A percentile compares a stretch with the other conserved stretches of the same genome.
These are phyloP conservation scores for Chironomus tepperi DNA, from an alignment of 1,140 invertebrate genomes.

Conservation along the genomic window DNA sequence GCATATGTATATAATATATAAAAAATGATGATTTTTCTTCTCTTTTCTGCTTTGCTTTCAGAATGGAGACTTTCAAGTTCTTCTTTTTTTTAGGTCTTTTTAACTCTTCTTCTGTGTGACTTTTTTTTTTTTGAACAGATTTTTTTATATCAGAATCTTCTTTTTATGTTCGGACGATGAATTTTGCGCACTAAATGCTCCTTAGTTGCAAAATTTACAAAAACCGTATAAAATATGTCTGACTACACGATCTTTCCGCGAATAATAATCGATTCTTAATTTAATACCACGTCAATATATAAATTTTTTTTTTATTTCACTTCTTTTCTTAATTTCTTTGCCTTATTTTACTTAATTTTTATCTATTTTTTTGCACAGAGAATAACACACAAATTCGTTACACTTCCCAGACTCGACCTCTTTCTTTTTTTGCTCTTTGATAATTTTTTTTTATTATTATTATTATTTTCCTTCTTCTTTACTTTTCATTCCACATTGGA, in stretches of 20 bases:
- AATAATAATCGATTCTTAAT: background rate
- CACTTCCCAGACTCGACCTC: background rate
- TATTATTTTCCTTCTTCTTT: background rate
- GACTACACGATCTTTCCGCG: background rate
- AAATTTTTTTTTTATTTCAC: no score
- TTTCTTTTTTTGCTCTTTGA: background rate
- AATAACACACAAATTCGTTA: background rate
- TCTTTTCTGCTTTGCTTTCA: background rate
- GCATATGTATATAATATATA: background rate
- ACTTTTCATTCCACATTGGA: background rate
- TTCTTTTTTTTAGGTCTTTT: no score
- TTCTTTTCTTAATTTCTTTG: background rate
- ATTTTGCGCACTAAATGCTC: no score
- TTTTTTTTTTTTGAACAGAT: no score
- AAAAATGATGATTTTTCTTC: background rate
- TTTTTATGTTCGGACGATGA: no score
- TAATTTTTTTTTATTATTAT: background rate
- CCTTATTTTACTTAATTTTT: background rate
- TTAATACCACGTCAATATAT: constrained; percentile 6
- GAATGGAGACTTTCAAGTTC: background rate
- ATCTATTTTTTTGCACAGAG: background rate
- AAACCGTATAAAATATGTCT: background rate
- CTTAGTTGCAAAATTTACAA: no score
- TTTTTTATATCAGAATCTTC: no score
- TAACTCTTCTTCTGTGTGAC: no score